Percentiles rank a stretch among this genome's conserved stretches.
These are phyloP conservation scores for Gryllus longicercus DNA, from an alignment of 2,888 invertebrate species.

Conservation along the genomic window DNA sequence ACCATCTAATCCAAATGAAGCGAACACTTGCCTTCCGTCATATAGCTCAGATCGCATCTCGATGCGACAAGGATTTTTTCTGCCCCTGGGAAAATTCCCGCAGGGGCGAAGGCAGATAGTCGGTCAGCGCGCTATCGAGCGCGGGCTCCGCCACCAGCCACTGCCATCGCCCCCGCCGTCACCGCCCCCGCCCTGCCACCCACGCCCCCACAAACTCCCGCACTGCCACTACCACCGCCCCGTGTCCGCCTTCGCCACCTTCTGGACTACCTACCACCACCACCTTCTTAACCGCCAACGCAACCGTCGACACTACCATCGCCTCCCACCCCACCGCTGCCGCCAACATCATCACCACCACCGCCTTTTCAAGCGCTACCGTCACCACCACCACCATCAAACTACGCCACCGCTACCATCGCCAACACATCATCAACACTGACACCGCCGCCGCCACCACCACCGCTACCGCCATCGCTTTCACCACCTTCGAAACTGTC, in stretches of 20 bases:
- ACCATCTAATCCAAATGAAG: too few relatives aligned
- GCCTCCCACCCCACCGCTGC: not conserved
- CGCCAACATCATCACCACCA: not conserved
- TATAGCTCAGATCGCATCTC: too few relatives aligned
- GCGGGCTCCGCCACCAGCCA: not conserved
- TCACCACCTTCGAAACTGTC: not conserved
- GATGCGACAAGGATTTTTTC: not conserved
- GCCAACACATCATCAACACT: slow-evolving; percentile 36
- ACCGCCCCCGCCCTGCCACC: not conserved
- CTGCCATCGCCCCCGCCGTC: not conserved
- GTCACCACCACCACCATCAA: not conserved
- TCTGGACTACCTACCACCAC: not conserved
- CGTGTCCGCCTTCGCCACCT: too few relatives aligned
- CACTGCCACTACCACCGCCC: too few relatives aligned
- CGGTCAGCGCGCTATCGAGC: not conserved
- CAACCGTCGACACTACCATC: too few relatives aligned
- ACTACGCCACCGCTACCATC: slow-evolving; percentile 23
- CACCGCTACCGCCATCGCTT: slow-evolving; percentile 51
- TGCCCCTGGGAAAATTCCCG: not conserved
- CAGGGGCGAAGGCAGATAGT: not conserved
- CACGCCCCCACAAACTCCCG: too few relatives aligned
- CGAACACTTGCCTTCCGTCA: too few relatives aligned
- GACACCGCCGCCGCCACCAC: slow-evolving; percentile 46
- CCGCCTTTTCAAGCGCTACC: not conserved
- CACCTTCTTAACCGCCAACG: too few relatives aligned